Evolutionary conservation across 1,140 invertebrate species (phyloP), one percentile per base, ranked within the genome.

Genomic region (Antheraea mylitta): DNA sequence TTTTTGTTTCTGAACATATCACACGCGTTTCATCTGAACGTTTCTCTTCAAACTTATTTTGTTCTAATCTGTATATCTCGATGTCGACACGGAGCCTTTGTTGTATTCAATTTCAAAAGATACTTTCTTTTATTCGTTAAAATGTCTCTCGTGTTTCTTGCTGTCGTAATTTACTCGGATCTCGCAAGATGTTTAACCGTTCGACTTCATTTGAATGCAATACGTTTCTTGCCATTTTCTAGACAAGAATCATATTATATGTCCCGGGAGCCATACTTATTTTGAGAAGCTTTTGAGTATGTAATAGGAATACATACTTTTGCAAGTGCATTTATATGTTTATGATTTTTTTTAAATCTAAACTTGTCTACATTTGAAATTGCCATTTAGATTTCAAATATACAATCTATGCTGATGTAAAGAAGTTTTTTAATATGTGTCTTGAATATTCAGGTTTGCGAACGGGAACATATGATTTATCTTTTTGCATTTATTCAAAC

Each of bases 141-240:
- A 63, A 37, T 63, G 61, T 66, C 11, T 53, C 45, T 53, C 45
- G 16, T 53, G 45, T 53, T 53, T 53, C 45, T 53, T 53, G 45
- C 13, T 6, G 45, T 53, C 45, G 45, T 53, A 53, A 53, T 53
- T 53, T 53, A 53, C 45, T 53, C 38, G 48, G 58, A 60, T 38
- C 30, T 38, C 58, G 18, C 53, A 18, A 64, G 7, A 36, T 53
- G 18, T 59, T 64, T 66, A 18, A 58, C 22, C 66, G 59, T 38
- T 38, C 64, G 58, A 18, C 65, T 76, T 73, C 74, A 76, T 73
- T 73, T 71, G 69, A 71, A 76, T 76, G 71, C 71, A 73, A 42
- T 69, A 65, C 61, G 61, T 64, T n/a, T 38, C 38, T 36, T 30
- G 22, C 59, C 45, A 53, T 53, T 62, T 38, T 45, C 45, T 37